Conservation (phyloP, 2,888 invertebrate genomes). For the Polydrusus pterygomalis region DNA sequence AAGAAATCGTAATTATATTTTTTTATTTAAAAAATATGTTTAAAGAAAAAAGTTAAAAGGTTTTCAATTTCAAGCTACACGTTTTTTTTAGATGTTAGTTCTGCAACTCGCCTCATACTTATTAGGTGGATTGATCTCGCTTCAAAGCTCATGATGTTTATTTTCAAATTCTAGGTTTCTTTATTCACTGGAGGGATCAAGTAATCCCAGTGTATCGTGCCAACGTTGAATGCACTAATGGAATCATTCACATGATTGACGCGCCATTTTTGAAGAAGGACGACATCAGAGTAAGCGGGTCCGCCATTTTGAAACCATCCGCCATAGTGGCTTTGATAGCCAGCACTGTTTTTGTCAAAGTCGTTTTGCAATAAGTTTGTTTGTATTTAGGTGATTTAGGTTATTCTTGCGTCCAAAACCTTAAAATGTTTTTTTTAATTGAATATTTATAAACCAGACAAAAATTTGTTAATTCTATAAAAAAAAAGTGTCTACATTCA, state of each 20-base stretch:
- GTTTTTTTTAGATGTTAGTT: no score
- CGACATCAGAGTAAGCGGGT: conserved; percentile 83
- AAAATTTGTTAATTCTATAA: neutral
- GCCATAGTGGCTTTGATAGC: conserved; percentile 9
- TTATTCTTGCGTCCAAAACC: conserved; percentile 22
- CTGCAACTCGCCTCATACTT: no score
- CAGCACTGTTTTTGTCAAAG: conserved; percentile 20
- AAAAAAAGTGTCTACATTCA: no score
- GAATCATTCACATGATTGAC: conserved; percentile 96
- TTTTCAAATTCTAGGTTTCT: conserved; percentile 78
- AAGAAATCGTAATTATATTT: no score
- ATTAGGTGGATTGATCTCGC: no score
- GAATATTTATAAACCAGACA: neutral
- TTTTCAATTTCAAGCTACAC: no score
- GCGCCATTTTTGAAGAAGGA: conserved; percentile 88
- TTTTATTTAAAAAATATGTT: no score
- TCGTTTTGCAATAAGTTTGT: conserved; percentile 16
- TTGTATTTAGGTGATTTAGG: conserved; percentile 8
- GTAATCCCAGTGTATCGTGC: conserved; percentile 91
- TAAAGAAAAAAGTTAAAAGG: no score
- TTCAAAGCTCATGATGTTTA: neutral
- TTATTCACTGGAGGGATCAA: conserved; percentile 89
- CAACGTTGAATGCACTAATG: conserved; percentile 96
- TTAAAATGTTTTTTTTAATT: neutral
- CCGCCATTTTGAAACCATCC: conserved; percentile 57